Evolutionary conservation across 2,113 vertebrate genomes (phyloP).

Genomic region (Fukomys damarensis): DNA sequence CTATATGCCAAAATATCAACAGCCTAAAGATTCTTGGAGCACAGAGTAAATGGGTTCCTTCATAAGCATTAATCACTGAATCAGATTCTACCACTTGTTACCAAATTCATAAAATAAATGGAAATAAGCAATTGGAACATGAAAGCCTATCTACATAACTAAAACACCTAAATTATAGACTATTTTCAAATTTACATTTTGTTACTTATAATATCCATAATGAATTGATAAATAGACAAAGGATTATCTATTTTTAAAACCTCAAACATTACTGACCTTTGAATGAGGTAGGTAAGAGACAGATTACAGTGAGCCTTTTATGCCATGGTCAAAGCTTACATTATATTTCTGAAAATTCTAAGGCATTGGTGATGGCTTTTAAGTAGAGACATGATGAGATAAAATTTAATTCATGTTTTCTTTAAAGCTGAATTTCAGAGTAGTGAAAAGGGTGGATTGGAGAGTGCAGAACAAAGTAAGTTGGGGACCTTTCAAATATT

Average conservation of each 20-base stretch:
- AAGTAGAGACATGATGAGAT: not conserved
- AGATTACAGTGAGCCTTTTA: not conserved
- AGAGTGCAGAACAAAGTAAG: not conserved
- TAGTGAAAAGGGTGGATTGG: not conserved
- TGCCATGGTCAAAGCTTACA: not conserved
- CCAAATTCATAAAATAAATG: not conserved
- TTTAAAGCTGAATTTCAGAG: not conserved
- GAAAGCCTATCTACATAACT: not conserved
- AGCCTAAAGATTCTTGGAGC: not conserved
- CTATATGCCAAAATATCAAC: not conserved
- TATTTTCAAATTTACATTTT: conserved; percentile 39
- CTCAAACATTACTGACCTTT: not conserved
- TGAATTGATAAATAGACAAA: conserved; percentile 8
- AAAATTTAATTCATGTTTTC: conserved; percentile 16
- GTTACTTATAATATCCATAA: not conserved
- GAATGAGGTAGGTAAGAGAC: not conserved
- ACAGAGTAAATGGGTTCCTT: not conserved
- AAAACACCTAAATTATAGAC: not conserved
- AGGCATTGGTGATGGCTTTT: not conserved
- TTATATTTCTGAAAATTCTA: not conserved
- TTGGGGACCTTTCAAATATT: not conserved
- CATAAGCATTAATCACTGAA: not conserved
- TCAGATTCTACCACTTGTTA: not conserved
- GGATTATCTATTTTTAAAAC: not conserved
- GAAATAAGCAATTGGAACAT: not conserved